These are phyloP conservation scores for Antennarius striatus DNA, from an alignment of 2,113 vertebrate genomes.

Conservation along the genomic window DNA sequence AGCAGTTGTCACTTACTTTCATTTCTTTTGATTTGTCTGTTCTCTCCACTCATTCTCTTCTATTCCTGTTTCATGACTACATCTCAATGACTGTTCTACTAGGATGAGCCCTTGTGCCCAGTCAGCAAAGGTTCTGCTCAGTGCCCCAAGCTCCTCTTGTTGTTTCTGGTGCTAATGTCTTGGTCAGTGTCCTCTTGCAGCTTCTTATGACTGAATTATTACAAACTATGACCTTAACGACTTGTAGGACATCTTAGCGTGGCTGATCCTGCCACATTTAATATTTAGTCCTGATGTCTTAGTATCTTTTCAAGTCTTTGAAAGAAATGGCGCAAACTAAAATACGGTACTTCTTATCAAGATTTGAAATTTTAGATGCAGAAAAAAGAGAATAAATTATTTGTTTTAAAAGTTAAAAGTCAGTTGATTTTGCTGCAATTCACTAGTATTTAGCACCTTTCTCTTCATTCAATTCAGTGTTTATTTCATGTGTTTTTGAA, in stretches of 20 bases:
- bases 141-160: slow-evolving; percentile 82
- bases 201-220: slow-evolving; percentile 1
- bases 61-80: slow-evolving; percentile 40
- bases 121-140: slow-evolving; percentile 85
- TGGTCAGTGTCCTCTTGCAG: slow-evolving; percentile 51
- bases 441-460: too few relatives aligned
- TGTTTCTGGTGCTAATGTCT: slow-evolving; percentile 80
- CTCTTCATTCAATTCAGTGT: too few relatives aligned
- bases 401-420: too few relatives aligned
- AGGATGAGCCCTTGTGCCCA: slow-evolving; percentile 92
- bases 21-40: slow-evolving; percentile 15
- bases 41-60: slow-evolving; percentile 28
- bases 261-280: too few relatives aligned
- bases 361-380: too few relatives aligned
- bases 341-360: too few relatives aligned
- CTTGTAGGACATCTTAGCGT: neutral
- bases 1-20: slow-evolving; percentile 4
- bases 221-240: neutral
- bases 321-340: too few relatives aligned
- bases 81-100: slow-evolving; percentile 83
- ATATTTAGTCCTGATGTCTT: too few relatives aligned
- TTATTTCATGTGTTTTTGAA: too few relatives aligned
- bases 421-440: too few relatives aligned
- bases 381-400: too few relatives aligned
- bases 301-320: too few relatives aligned